Percentiles rank a stretch among this genome's conserved stretches.
phyloP scores from a whole-genome alignment of 2,888 invertebrate genomes.

The Ashinkailepas kermadecensis region DNA sequence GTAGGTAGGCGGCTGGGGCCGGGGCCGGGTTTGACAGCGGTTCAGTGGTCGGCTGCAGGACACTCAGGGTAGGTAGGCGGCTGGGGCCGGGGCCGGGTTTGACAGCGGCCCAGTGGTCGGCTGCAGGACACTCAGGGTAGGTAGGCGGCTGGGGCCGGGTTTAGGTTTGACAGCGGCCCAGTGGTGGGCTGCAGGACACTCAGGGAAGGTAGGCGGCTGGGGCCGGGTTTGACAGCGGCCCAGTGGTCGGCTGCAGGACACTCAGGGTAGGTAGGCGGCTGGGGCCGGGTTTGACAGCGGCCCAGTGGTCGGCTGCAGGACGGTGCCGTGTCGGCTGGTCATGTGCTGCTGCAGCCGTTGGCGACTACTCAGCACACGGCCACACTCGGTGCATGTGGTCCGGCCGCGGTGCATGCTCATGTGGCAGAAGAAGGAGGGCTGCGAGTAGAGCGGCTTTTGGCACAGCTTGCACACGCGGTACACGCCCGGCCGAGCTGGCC shows the following conservation, averaged over 20 bases:
- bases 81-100: too few relatives aligned
- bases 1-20: too few relatives aligned
- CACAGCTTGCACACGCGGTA: neutral
- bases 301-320: neutral
- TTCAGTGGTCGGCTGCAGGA: too few relatives aligned
- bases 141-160: too few relatives aligned
- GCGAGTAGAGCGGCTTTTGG: neutral
- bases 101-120: too few relatives aligned
- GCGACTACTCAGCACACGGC: conserved; percentile 11
- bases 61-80: too few relatives aligned
- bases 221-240: neutral
- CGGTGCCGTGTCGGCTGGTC: neutral
- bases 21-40: too few relatives aligned
- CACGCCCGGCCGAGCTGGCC: neutral
- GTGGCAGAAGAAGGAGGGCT: conserved; percentile 13
- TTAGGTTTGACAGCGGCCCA: too few relatives aligned
- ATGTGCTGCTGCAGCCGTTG: conserved; percentile 10
- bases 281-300: neutral
- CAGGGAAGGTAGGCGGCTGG: too few relatives aligned
- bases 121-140: too few relatives aligned
- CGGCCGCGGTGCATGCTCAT: conserved; percentile 16
- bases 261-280: neutral
- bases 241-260: neutral
- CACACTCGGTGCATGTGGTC: neutral
- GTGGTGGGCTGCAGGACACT: too few relatives aligned